Evolutionary conservation across 2,888 invertebrate genomes (phyloP), one percentile per base, ranked within the genome.

Genomic region (Octonoba sinensis): DNA sequence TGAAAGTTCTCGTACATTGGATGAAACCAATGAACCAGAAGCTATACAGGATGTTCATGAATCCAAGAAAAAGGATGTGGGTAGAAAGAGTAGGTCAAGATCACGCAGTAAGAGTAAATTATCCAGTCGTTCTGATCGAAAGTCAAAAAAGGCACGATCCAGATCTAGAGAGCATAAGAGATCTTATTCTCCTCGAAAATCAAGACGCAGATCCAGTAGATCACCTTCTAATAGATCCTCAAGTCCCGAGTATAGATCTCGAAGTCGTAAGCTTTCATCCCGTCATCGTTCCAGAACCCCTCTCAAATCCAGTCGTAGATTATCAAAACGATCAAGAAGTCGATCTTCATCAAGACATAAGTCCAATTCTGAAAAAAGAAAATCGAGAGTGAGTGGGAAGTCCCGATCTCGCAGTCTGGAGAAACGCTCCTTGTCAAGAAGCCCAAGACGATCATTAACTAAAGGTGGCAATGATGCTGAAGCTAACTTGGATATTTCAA

Each of bases 211-310:
- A 46, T 47, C 64, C 2, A 67, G 79, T 18, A 54, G 49, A 36
- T 81, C 79, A 3, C 65, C 73, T 36, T 81, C 79, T 11, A 73
- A 81, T 57, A 74, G 79, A 44, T 59, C 70, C 18, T 81, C 79
- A 12, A 81, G 79, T 47, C 72, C 62, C 12, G 79, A 81, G 56
- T 54, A 54, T 54, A 51, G 49, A 24, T 64, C 62, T 12, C 54
- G 27, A 22, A 51, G 79, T 54, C 67, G 64, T 16, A 67, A 69
- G 27, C 62, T 69, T 15, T 81, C 73, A 27, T 79, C 73, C 11
- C 59, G 73, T 15, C 69, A 56, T 47, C 66, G 67, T 8, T 81
- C 79, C 3, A 59, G 79, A 54, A 73, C 79, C 13, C 79, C 79
- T 47, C n/a, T 49, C 44, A 62, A 62, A 18, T 60, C 78, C 16